A percentile compares a stretch with the other conserved stretches of the same genome.
phyloP scores from a whole-genome alignment of 2,113 vertebrate genomes.

The Ovis canadensis region DNA sequence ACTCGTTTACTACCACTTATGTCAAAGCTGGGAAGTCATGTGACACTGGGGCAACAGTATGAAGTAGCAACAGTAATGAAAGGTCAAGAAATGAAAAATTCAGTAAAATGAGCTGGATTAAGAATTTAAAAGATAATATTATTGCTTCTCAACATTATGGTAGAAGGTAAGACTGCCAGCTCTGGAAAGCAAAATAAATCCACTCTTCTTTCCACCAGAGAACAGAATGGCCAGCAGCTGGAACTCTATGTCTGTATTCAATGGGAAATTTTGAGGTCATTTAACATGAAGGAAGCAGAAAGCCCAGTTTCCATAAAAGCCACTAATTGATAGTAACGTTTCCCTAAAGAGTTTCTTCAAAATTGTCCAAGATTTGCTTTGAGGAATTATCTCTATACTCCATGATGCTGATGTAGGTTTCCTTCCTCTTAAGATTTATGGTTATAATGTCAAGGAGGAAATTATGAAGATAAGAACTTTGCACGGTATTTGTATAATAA shows the following conservation, averaged over 20 bases:
- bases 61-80: not conserved
- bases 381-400: not conserved
- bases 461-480: not conserved
- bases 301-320: not conserved
- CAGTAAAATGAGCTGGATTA: not conserved
- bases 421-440: not conserved
- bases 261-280: not conserved
- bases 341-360: not conserved
- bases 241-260: not conserved
- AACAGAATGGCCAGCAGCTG: not conserved
- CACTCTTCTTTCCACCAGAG: not conserved
- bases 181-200: not conserved
- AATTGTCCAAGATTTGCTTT: not conserved
- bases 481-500: not conserved
- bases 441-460: not conserved
- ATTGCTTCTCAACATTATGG: not conserved
- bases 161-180: not conserved
- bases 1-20: not conserved
- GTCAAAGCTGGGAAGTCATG: not conserved
- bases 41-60: not conserved
- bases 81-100: not conserved
- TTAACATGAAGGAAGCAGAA: not conserved
- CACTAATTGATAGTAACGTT: not conserved
- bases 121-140: not conserved
- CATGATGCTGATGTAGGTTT: not conserved